Conservation (phyloP, 2,113 vertebrate genomes). For the Osmerus mordax region DNA sequence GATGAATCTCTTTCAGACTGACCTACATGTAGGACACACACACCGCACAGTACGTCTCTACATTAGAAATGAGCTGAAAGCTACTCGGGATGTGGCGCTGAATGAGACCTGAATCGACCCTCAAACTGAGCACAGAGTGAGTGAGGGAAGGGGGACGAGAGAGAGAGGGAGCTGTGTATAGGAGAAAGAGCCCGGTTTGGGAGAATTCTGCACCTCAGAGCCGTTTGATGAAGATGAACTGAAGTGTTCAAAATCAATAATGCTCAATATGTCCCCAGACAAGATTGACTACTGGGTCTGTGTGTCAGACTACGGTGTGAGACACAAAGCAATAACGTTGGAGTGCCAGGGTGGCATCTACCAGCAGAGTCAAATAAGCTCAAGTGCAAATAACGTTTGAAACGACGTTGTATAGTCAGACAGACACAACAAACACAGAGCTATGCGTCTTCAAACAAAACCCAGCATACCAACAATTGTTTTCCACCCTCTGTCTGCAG, state of each 20-base stretch:
- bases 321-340: neutral
- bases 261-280: conserved; percentile 57
- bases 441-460: no score
- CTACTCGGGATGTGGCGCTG: conserved; percentile 23
- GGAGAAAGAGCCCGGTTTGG: conserved; percentile 36
- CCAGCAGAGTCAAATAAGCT: neutral
- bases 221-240: conserved; percentile 69
- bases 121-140: conserved; percentile 6
- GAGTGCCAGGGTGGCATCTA: neutral
- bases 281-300: conserved; percentile 46
- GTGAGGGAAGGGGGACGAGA: conserved; percentile 20
- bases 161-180: neutral
- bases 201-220: conserved; percentile 44
- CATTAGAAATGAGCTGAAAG: neutral
- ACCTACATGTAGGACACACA: conserved; percentile 35
- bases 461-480: no score
- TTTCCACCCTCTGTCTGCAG: conserved; percentile 4
- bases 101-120: no score
- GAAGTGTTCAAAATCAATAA: conserved; percentile 71
- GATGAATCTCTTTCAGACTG: conserved; percentile 11
- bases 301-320: conserved; percentile 42
- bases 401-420: no score
- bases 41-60: neutral
- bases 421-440: no score
- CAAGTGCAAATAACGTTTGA: neutral